phyloP scores from a whole-genome alignment of 2,888 invertebrate genomes.

The Idaea dimidiata region DNA sequence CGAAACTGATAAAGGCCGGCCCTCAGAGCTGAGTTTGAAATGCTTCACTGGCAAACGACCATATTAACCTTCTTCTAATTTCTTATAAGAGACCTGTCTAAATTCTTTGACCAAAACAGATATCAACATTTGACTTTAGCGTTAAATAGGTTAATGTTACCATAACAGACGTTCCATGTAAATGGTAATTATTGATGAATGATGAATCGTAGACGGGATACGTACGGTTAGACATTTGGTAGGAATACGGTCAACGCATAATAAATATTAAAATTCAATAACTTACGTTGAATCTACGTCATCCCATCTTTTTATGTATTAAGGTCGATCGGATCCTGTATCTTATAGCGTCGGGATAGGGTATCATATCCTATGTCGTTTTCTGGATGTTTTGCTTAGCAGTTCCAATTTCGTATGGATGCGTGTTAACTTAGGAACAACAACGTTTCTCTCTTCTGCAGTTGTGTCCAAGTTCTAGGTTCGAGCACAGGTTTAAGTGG shows the following conservation, averaged over 20 bases:
- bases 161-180: background rate
- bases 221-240: constrained; percentile 7
- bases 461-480: constrained; percentile 36
- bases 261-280: constrained; percentile 62
- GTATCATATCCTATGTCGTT: constrained; percentile 36
- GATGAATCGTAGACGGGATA: background rate
- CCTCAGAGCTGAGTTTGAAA: too few relatives aligned
- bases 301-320: constrained; percentile 69
- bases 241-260: constrained; percentile 15
- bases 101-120: too few relatives aligned
- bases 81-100: too few relatives aligned
- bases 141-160: background rate
- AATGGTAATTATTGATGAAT: background rate
- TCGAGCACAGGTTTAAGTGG: constrained; percentile 31
- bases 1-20: too few relatives aligned
- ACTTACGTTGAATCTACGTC: constrained; percentile 59
- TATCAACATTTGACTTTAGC: background rate
- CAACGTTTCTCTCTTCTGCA: constrained; percentile 38
- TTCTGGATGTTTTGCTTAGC: constrained; percentile 36
- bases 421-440: constrained; percentile 60
- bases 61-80: too few relatives aligned
- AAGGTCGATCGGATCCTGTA: constrained; percentile 33
- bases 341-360: constrained; percentile 46
- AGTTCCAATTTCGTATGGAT: constrained; percentile 49
- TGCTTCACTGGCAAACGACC: too few relatives aligned